phyloP scores from a whole-genome alignment of 1,140 invertebrate species.

The Anagrus nilaparvatae region DNA sequence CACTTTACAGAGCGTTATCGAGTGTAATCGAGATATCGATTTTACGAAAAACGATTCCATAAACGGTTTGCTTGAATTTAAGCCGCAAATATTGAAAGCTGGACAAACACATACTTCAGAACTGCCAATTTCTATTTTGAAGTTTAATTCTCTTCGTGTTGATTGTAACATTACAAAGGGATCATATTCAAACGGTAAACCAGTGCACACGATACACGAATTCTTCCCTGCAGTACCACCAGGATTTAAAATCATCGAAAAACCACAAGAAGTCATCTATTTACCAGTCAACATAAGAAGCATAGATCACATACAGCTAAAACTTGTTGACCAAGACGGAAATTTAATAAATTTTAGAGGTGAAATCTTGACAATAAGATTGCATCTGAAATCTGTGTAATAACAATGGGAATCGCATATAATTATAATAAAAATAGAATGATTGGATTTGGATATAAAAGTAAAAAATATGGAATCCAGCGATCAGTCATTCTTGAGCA shows the following conservation, averaged over 20 bases:
- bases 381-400: constrained; percentile 11
- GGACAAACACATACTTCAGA: constrained; percentile 15
- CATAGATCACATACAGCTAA: constrained; percentile 13
- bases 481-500: constrained; percentile 2
- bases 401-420: constrained; percentile 7
- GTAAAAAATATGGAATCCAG: too few species aligned
- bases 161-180: constrained; percentile 22
- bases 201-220: constrained; percentile 16
- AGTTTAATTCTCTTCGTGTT: constrained; percentile 18
- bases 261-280: constrained; percentile 16
- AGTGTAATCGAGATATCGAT: constrained; percentile 15
- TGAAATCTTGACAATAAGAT: constrained; percentile 21
- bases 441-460: too few species aligned
- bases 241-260: constrained; percentile 25
- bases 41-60: constrained; percentile 16
- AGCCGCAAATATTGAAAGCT: constrained; percentile 7
- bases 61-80: constrained; percentile 12
- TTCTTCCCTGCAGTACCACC: constrained; percentile 19
- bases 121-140: constrained; percentile 17
- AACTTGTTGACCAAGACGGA: constrained; percentile 17
- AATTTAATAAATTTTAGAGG: constrained; percentile 16
- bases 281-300: constrained; percentile 8
- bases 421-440: background rate
- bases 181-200: constrained; percentile 12
- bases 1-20: constrained; percentile 17